Conservation (phyloP, 2,113 vertebrate genomes). For the Colinus virginianus region DNA sequence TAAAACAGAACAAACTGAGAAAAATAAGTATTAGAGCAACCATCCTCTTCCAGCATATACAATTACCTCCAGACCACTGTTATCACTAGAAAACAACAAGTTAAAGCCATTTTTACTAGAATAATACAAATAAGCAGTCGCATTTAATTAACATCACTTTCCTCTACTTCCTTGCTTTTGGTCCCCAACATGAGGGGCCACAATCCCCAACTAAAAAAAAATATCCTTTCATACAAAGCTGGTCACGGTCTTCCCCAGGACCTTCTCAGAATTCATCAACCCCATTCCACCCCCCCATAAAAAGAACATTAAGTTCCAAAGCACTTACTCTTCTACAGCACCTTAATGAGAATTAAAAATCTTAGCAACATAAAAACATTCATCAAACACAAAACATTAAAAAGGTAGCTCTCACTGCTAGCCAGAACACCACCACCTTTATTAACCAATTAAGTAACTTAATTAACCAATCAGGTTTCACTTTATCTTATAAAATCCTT, state of each 20-base stretch:
- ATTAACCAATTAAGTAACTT: neutral
- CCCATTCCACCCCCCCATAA: neutral
- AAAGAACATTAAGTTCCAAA: too few relatives aligned
- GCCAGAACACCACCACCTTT: neutral
- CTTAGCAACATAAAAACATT: too few relatives aligned
- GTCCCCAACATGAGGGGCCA: neutral
- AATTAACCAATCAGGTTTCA: neutral
- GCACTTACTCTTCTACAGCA: fast-evolving
- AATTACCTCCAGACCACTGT: fast-evolving
- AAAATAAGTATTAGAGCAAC: too few relatives aligned
- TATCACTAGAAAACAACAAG: neutral
- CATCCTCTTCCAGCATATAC: fast-evolving
- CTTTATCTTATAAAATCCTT: neutral
- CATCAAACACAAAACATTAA: neutral
- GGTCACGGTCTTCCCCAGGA: fast-evolving
- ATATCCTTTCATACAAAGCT: fast-evolving
- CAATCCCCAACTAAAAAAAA: neutral
- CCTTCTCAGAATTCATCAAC: fast-evolving
- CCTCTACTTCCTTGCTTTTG: neutral
- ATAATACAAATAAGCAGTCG: neutral
- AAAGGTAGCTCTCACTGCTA: neutral
- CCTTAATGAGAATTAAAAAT: fast-evolving
- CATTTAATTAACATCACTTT: too few relatives aligned
- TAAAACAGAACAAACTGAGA: too few relatives aligned
- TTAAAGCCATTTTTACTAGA: neutral